Percentiles rank a stretch among this genome's conserved stretches.
Conservation (phyloP, 2,797 vertebrate genomes). For the Calcarius lapponicus region DNA sequence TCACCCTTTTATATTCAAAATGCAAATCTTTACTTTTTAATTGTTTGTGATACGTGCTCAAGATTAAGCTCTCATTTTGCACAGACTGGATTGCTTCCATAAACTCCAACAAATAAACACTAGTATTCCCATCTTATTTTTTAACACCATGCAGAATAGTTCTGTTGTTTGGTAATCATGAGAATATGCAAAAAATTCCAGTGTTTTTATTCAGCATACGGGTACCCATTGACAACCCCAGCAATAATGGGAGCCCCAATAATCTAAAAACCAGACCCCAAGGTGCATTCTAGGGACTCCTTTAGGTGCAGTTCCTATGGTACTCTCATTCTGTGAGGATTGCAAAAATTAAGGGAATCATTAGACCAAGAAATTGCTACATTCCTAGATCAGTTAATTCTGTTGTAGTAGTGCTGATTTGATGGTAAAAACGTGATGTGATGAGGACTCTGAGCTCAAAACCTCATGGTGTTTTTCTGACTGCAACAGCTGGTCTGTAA, state of each 20-base stretch:
- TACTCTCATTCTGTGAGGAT: not conserved
- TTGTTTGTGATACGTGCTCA: not conserved
- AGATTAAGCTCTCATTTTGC: not conserved
- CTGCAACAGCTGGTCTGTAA: not conserved
- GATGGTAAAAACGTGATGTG: not conserved
- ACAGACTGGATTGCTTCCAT: not conserved
- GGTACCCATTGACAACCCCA: not conserved
- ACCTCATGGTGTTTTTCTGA: not conserved
- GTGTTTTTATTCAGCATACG: not conserved
- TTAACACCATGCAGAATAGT: not conserved
- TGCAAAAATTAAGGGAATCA: not conserved
- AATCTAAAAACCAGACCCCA: not conserved
- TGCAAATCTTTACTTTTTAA: not conserved
- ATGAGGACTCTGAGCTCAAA: not conserved
- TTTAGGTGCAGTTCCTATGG: not conserved
- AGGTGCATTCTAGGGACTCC: fast-evolving
- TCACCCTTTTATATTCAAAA: not conserved
- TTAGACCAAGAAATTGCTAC: not conserved
- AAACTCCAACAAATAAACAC: not conserved
- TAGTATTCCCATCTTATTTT: not conserved
- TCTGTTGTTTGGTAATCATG: not conserved
- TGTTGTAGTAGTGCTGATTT: not conserved
- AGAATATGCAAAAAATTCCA: not conserved
- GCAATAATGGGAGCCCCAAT: not conserved
- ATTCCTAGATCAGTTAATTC: not conserved